A percentile compares a stretch with the other conserved stretches of the same genome.
Conservation (phyloP, 2,888 invertebrate genomes). For the Meghimatium bilineatum region DNA sequence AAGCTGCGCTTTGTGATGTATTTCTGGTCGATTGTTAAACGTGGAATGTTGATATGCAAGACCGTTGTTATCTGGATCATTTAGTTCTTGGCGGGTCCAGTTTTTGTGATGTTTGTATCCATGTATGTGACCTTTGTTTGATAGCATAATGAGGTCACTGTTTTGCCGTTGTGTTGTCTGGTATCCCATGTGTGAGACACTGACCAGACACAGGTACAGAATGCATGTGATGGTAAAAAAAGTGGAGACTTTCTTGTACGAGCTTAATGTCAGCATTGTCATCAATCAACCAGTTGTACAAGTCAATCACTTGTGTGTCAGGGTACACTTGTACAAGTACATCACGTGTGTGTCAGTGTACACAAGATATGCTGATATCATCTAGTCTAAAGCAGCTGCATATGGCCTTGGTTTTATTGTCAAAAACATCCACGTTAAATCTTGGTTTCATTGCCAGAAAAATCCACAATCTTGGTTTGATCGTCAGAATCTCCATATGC, state of each 20-base stretch:
- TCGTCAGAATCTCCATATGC: no score
- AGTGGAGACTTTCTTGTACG: background rate
- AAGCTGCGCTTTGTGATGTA: no score
- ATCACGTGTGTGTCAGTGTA: no score
- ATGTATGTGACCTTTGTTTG: no score
- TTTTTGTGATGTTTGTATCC: background rate
- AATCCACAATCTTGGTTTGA: no score
- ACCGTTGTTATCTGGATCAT: background rate
- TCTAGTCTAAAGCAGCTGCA: no score
- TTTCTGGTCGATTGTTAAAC: background rate
- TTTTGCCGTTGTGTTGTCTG: background rate
- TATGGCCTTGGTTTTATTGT: no score
- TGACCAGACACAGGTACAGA: constrained; percentile 20
- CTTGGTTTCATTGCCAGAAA: no score
- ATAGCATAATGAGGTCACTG: background rate
- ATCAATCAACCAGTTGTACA: background rate
- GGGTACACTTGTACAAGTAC: background rate
- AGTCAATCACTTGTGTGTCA: background rate
- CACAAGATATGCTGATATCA: no score
- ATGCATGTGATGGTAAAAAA: constrained; percentile 1
- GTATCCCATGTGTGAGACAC: constrained; percentile 1
- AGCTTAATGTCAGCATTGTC: background rate
- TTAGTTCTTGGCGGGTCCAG: background rate
- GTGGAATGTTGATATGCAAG: background rate
- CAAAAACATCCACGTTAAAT: no score